Base-by-base conservation (phyloP, 2,113 vertebrate species). In the Megaceryle torquata region DNA sequence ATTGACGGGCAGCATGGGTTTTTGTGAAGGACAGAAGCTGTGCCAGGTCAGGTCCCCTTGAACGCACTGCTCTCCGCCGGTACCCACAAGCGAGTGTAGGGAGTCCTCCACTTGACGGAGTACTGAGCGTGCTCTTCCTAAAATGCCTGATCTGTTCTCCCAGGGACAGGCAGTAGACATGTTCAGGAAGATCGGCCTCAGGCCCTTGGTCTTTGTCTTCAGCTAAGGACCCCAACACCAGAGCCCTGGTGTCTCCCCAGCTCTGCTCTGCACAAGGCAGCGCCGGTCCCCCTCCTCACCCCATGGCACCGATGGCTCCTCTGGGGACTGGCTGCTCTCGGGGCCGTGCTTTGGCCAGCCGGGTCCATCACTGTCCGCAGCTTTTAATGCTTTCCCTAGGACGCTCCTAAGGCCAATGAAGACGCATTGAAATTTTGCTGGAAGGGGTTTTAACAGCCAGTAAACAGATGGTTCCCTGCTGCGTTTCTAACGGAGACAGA, bases 291-390 rank as follows among this genome's bases (percentile, higher is more conserved):
- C 17, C 33, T 44, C 56, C 14, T 6, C 6, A 6, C 8, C 31
- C 5, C 37, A 43, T 15, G 15, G 39, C 43, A 3, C 0, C 7
- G 9, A 5, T 10, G 37, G 22, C 5, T 15, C 21, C 56, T 5
- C 0, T 4, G 24, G 56, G 77, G 22, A 39, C 14, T 8, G 1
- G 33, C 31, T 1, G 1, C n/a, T 31, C 9, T 33, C 2, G 1
- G 17, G 14, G 44, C 31, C 0, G 0, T 3, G 3, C 22, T 28
- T 19, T 4, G 31, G 61, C 22, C 77, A 69, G 17, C 54, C 20
- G 5, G 41, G 33, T 15, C n/a, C 44, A 2, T 25, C 0, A 7
- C 39, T 0, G 2, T 1, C 26, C 1, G 0, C 3, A 1, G 54
- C 13, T 7, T 2, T 9, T 3, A 22, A 10, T 0, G 5, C 13